These are phyloP conservation scores for Tinea trinotella DNA, from an alignment of 2,888 invertebrate genomes.

Conservation along the genomic window DNA sequence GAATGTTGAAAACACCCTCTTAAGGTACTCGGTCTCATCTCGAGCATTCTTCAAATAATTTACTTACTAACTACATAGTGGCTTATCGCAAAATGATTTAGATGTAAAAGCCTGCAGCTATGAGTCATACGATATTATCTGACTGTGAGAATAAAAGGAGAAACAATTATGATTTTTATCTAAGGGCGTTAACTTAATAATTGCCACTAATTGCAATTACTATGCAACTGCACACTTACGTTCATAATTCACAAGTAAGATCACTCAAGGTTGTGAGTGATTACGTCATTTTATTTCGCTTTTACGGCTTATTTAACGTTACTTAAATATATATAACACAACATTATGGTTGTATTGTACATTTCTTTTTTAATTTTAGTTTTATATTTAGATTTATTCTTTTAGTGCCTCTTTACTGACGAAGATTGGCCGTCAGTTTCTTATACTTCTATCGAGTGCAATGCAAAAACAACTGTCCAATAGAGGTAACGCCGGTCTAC, in stretches of 20 bases:
- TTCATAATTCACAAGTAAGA: neutral
- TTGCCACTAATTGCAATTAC: conserved; percentile 42
- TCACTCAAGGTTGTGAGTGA: neutral
- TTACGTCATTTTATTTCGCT: neutral
- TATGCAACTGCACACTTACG: conserved; percentile 24
- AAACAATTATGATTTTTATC: conserved; percentile 44
- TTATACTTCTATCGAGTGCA: too few relatives aligned
- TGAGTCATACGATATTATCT: conserved; percentile 27
- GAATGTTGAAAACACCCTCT: conserved; percentile 18
- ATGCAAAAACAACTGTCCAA: too few relatives aligned
- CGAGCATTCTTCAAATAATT: conserved; percentile 17
- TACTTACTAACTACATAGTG: conserved; percentile 15
- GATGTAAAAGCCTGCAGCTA: conserved; percentile 16
- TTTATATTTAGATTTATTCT: too few relatives aligned
- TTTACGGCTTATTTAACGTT: neutral
- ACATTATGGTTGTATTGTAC: neutral
- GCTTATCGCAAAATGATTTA: conserved; percentile 19
- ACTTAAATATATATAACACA: neutral
- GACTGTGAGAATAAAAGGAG: conserved; percentile 33
- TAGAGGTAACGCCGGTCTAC: too few relatives aligned
- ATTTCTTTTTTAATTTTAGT: too few relatives aligned
- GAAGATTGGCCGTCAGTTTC: too few relatives aligned
- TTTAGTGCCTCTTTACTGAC: too few relatives aligned
- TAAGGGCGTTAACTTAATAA: conserved; percentile 43
- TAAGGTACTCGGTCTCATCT: conserved; percentile 17